Base-by-base conservation (phyloP, 2,888 invertebrate species). In the Diarsia mendica region DNA sequence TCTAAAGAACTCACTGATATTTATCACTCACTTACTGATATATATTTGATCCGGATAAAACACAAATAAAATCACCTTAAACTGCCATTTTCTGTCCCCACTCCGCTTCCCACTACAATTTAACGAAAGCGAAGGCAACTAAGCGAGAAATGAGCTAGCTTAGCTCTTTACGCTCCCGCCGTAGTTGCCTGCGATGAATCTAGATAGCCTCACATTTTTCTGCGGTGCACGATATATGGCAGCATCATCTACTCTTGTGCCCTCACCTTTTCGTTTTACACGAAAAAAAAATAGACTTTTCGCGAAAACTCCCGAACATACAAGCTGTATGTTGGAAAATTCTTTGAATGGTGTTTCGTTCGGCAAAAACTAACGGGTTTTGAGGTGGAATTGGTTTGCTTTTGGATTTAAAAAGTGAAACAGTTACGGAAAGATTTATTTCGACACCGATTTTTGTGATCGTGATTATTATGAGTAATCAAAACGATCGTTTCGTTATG, bases 81-180 rank as follows among this genome's bases (percentile, higher is more conserved):
- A 67, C 28, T 46, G 39, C 46, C 44, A 44, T 0, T 44, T 44
- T 44, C 11, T 48, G 46, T 18, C 1, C 1, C 18, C 3, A 11
- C 28, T 23, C 20, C 39, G 8, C 46, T 68, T 48, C 49, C 18
- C 10, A 75, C 48, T 64, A 65, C 55, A 85, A 72, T 69, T 61
- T 55, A 67, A 70, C 82, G 28, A 44, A 23, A 75, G n/a, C 68
- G 68, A 46, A 58, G 53, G 61, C 39, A 85, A 67, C 79, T 71
- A 68, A 72, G 82, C 85, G 83, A 90, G 87, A 90, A 91, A 91
- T 90, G 89, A 88, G 84, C 79, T 80, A 81, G 87, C 87, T 88
- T 79, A 78, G 55, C 15, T 70, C 69, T 60, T 75, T 44, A 86
- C 85, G 88, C 84, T 77, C 81, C 75, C 73, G 55, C 58, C 71